Conservation (phyloP, 2,113 vertebrate species). For the Amphiprion percula region DNA sequence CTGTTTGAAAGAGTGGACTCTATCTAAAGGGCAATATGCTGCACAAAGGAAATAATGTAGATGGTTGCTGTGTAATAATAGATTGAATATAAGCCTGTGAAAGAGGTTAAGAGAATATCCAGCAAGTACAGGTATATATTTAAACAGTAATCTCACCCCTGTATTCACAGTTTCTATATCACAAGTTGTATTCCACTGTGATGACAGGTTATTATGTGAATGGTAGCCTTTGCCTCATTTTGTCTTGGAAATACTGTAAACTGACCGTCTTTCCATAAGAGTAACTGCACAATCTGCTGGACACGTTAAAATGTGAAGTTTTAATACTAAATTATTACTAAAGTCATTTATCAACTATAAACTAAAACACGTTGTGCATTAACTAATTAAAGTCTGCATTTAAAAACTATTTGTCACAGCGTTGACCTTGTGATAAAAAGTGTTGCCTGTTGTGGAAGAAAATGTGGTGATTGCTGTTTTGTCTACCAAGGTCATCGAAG, state of each 20-base stretch:
- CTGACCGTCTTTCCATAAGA: background rate
- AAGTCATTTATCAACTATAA: conserved; percentile 14
- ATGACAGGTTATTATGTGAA: conserved; percentile 14
- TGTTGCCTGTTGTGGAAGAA: background rate
- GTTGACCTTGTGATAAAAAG: conserved; percentile 27
- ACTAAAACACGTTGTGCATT: background rate
- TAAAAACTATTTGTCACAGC: conserved; percentile 12
- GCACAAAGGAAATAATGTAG: background rate
- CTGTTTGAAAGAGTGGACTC: background rate
- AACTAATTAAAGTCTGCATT: background rate
- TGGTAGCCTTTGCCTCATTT: background rate
- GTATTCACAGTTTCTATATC: background rate
- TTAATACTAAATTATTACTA: conserved; percentile 10
- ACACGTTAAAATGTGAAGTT: background rate
- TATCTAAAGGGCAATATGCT: background rate
- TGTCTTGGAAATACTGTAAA: background rate
- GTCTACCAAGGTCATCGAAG: conserved; percentile 31
- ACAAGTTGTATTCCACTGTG: background rate
- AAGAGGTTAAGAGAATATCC: background rate
- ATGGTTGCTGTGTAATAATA: background rate
- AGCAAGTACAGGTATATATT: background rate
- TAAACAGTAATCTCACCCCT: background rate
- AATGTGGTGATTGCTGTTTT: conserved; percentile 24
- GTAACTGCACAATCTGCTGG: background rate
- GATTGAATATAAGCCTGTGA: background rate